phyloP scores from a whole-genome alignment of 1,140 invertebrate genomes.

The Procambarus virginalis region DNA sequence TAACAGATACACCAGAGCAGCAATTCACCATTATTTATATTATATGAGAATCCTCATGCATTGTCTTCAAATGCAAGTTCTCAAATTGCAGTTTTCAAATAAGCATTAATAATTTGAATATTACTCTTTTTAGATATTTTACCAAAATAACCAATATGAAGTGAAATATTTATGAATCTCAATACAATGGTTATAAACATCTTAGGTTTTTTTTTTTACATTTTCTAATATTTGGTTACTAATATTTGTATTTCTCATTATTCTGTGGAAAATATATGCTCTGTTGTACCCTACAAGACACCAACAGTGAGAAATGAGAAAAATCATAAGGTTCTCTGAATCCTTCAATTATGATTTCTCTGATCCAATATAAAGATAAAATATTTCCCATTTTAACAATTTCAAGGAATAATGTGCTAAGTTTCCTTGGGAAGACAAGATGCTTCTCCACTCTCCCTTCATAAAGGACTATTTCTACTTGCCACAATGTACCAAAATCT shows the following conservation, averaged over 20 bases:
- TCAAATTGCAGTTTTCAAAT: not conserved
- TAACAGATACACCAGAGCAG: conserved; percentile 31
- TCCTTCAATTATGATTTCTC: not conserved
- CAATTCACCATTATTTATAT: not conserved
- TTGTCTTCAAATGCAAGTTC: no score
- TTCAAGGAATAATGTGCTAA: conserved; percentile 8
- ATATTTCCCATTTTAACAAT: not conserved
- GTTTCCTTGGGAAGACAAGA: conserved; percentile 27
- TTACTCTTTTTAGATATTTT: not conserved
- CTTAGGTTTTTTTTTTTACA: not conserved
- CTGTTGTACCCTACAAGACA: conserved; percentile 16
- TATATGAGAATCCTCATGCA: not conserved
- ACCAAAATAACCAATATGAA: not conserved
- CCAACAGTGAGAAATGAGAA: conserved; percentile 7
- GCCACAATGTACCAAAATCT: not conserved
- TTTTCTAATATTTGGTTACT: not conserved
- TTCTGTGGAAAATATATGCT: conserved; percentile 9
- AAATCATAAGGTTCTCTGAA: not conserved
- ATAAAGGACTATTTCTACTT: conserved; percentile 18
- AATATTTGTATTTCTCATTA: not conserved
- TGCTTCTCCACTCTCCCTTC: conserved; percentile 43
- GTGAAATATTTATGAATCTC: not conserved
- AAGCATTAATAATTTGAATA: not conserved
- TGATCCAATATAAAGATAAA: conserved; percentile 1
- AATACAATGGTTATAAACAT: not conserved